These are phyloP conservation scores for Megaceryle maxima DNA, from an alignment of 2,113 vertebrate genomes.

Conservation along the genomic window DNA sequence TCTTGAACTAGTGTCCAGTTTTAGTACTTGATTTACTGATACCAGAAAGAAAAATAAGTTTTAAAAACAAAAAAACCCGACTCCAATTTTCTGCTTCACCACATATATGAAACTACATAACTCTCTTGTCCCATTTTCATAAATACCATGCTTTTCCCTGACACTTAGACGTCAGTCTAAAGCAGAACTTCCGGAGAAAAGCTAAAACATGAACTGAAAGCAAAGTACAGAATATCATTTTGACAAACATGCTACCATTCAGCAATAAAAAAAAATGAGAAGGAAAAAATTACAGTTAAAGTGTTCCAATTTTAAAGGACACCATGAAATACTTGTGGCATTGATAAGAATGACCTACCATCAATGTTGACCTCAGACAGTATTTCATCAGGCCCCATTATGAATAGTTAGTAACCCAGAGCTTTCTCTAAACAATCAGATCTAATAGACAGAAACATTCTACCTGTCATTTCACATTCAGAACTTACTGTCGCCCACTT, in stretches of 20 bases:
- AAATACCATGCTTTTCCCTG: background rate
- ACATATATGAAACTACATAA: background rate
- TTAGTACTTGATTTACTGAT: background rate
- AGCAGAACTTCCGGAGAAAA: background rate
- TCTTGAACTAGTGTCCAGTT: background rate
- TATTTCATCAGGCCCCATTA: background rate
- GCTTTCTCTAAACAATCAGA: background rate
- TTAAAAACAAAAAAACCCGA: accelerated
- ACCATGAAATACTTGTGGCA: background rate
- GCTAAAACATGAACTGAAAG: background rate
- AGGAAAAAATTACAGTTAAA: background rate
- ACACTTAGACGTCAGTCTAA: background rate
- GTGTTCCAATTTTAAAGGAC: background rate
- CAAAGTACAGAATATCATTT: background rate
- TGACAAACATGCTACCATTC: background rate
- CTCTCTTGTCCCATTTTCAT: background rate
- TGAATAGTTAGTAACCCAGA: background rate
- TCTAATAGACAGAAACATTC: background rate
- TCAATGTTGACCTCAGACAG: background rate
- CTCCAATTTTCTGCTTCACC: background rate
- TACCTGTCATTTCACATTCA: background rate
- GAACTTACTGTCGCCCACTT: background rate
- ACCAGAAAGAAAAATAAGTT: background rate
- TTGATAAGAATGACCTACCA: background rate
- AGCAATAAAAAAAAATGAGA: background rate